Conservation (phyloP, 2,888 invertebrate species). For the Oscheius onirici region DNA sequence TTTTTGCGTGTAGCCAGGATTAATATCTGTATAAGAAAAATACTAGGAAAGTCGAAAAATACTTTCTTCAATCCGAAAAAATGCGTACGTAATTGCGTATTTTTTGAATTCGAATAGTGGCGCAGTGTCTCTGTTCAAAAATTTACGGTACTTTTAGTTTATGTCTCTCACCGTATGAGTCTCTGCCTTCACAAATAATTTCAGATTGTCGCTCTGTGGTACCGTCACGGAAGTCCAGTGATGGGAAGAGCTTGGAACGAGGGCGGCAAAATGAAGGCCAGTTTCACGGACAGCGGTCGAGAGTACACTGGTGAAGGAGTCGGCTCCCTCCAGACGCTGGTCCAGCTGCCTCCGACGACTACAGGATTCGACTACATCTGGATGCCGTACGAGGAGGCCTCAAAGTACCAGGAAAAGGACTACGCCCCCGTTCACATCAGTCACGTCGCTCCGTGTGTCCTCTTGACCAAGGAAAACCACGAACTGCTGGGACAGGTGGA, state of each 20-base stretch:
- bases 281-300: conserved; percentile 45
- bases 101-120: too few relatives aligned
- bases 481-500: conserved; percentile 48
- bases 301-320: conserved; percentile 49
- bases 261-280: conserved; percentile 44
- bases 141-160: too few relatives aligned
- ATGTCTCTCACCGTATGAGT: too few relatives aligned
- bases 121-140: too few relatives aligned
- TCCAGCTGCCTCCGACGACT: conserved; percentile 42
- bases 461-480: conserved; percentile 40
- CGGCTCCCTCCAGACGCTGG: conserved; percentile 50
- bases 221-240: conserved; percentile 49
- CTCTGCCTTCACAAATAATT: too few relatives aligned
- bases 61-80: too few relatives aligned
- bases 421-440: conserved; percentile 54
- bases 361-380: conserved; percentile 57
- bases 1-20: too few relatives aligned
- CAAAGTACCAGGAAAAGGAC: conserved; percentile 50
- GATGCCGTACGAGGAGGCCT: conserved; percentile 46
- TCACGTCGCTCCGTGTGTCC: conserved; percentile 50
- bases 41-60: too few relatives aligned
- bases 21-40: too few relatives aligned
- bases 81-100: too few relatives aligned
- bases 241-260: conserved; percentile 56
- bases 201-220: conserved; percentile 52